Conservation (phyloP, 1,140 invertebrate species). For the Sogatella furcifera region DNA sequence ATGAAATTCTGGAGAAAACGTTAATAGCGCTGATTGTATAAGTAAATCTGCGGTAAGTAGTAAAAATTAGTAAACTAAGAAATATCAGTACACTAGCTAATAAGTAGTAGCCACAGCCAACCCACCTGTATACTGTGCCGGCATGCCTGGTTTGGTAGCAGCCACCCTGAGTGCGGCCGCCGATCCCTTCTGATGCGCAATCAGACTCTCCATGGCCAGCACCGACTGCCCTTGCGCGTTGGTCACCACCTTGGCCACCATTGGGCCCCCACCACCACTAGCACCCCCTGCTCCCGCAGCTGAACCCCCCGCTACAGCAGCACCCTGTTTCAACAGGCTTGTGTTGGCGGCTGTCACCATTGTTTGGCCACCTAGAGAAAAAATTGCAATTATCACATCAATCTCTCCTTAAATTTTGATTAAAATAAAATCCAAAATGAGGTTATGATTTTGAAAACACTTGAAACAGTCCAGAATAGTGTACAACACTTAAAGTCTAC, state of each 20-base stretch:
- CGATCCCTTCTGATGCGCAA: slow-evolving; percentile 37
- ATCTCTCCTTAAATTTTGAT: no score
- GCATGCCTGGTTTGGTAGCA: slow-evolving; percentile 32
- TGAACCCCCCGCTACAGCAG: slow-evolving; percentile 12
- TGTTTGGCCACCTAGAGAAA: neutral
- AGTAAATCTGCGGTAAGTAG: no score
- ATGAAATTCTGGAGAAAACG: no score
- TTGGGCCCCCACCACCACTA: slow-evolving; percentile 21
- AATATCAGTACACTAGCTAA: no score
- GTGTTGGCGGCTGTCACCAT: neutral
- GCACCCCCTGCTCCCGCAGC: no score
- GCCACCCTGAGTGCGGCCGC: slow-evolving; percentile 30
- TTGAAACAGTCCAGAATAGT: no score
- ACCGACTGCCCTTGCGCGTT: slow-evolving; percentile 45
- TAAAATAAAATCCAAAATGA: no score
- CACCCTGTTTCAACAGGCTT: slow-evolving; percentile 29
- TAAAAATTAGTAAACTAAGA: no score
- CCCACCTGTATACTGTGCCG: slow-evolving; percentile 24
- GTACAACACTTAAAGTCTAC: no score
- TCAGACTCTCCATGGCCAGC: slow-evolving; percentile 52
- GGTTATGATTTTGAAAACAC: no score
- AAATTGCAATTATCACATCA: no score
- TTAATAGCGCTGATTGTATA: no score
- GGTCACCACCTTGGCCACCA: slow-evolving; percentile 46
- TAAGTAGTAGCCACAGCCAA: slow-evolving; percentile 22